A percentile compares a stretch with the other conserved stretches of the same genome.
These are phyloP conservation scores for Sinella curviseta DNA, from an alignment of 1,140 invertebrate species.

Conservation along the genomic window DNA sequence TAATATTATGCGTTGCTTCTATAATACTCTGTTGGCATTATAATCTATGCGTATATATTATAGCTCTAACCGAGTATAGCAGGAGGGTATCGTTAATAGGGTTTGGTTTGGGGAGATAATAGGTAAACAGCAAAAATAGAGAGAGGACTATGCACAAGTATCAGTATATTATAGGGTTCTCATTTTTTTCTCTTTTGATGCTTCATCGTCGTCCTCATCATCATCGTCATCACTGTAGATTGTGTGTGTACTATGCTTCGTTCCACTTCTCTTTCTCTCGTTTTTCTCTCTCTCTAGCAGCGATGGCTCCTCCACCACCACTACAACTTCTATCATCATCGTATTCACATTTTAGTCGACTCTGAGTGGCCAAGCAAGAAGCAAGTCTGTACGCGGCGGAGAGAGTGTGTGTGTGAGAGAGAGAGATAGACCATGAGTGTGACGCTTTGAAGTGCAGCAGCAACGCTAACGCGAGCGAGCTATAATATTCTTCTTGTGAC, in stretches of 20 bases:
- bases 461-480: neutral
- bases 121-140: neutral
- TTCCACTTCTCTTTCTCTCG: slow-evolving; percentile 11
- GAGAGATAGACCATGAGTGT: neutral
- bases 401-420: neutral
- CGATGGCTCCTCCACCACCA: too few relatives aligned
- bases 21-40: too few relatives aligned
- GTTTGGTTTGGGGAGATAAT: neutral
- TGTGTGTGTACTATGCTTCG: neutral
- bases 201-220: neutral
- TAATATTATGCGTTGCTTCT: too few relatives aligned
- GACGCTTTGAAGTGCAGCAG: neutral
- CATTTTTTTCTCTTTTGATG: neutral
- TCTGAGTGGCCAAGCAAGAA: slow-evolving; percentile 8
- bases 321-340: neutral
- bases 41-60: too few relatives aligned
- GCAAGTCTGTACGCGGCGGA: neutral
- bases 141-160: neutral
- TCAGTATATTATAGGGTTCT: neutral
- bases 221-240: neutral
- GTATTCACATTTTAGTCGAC: neutral
- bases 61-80: too few relatives aligned
- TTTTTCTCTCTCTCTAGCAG: neutral
- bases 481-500: neutral
- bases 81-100: neutral